Base-by-base conservation (phyloP, 2,113 vertebrate genomes). In the Eulemur rufifrons region DNA sequence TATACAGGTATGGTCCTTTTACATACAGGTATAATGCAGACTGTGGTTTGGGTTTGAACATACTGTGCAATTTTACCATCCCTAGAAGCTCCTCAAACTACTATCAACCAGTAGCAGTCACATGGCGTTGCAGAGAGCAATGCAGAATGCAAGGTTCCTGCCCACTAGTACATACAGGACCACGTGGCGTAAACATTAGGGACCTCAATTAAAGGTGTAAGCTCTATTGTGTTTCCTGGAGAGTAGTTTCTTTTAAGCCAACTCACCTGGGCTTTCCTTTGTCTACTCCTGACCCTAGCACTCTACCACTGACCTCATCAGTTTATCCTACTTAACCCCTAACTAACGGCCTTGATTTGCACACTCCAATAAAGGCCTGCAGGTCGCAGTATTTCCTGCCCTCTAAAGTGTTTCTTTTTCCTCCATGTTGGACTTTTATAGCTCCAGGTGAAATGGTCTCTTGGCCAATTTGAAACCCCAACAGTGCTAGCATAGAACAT, bases 271-370 rank as follows among this genome's bases (percentile, higher is more conserved):
- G 39, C 45, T 89, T 81, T 64, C 54, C 61, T 25, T 63, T 59
- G 27, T 78, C 93, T 45, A 3, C 23, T 82, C 20, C 84, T 50
- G 63, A 89, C 68, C 59, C 77, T 95, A 85, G 82, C 34, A 93
- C 85, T 88, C 84, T 39, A 56, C 50, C 29, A 10, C 4, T 52
- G 84, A 90, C 76, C 39, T 77, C 8, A 59, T 74, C 29, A 34
- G 61, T n/a, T 42, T 39, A 32, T 34, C 56, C 37, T 69, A 37
- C n/a, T 50, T 37, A 37, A 37, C 37, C 37, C 37, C 37, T 54
- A 34, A 76, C 20, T 37, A 86, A 59, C 20, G 3, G 1, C 32
- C 80, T 83, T 64, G 50, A 45, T 63, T 68, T 37, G 2, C 2
- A 32, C 25, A 56, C 17, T 47, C 69, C 74, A 23, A 54, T 2